These are phyloP conservation scores for Sminthurides aquaticus DNA, from an alignment of 2,888 invertebrate genomes.

Conservation along the genomic window DNA sequence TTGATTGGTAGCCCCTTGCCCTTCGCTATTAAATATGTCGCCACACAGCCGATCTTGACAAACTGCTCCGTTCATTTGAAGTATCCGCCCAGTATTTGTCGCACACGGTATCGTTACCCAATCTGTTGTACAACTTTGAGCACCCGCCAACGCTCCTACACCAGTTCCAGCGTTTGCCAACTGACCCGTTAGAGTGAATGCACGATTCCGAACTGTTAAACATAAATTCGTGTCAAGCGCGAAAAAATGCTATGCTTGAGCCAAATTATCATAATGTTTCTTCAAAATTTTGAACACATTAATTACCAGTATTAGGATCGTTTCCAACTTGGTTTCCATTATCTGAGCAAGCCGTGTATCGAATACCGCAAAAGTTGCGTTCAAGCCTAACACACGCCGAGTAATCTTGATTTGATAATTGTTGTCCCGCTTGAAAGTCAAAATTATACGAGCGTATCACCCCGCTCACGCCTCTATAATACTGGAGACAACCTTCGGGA, in stretches of 20 bases:
- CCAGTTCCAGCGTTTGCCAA: conserved; percentile 61
- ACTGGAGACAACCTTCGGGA: conserved; percentile 70
- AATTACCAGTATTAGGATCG: conserved; percentile 1
- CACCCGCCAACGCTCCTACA: conserved; percentile 53
- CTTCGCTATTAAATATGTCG: conserved; percentile 68
- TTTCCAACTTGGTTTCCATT: conserved; percentile 45
- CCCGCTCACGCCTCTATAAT: conserved; percentile 71
- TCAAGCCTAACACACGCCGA: conserved; percentile 77
- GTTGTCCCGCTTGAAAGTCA: conserved; percentile 64
- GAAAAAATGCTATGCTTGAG: too few relatives aligned
- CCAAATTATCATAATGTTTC: too few relatives aligned
- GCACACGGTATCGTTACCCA: conserved; percentile 75
- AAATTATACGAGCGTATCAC: conserved; percentile 77
- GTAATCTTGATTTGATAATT: conserved; percentile 82
- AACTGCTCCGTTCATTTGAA: conserved; percentile 51
- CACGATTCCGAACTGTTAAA: conserved; percentile 56
- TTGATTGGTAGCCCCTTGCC: conserved; percentile 54
- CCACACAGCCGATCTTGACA: conserved; percentile 78
- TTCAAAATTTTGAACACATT: too few relatives aligned
- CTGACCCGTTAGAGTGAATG: conserved; percentile 72
- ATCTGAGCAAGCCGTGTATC: conserved; percentile 68
- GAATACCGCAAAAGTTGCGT: conserved; percentile 77
- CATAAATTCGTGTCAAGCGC: too few relatives aligned
- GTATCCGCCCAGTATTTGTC: conserved; percentile 57
- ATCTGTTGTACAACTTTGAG: conserved; percentile 66